phyloP scores from a whole-genome alignment of 1,140 invertebrate species.

The Drosophila azteca region DNA sequence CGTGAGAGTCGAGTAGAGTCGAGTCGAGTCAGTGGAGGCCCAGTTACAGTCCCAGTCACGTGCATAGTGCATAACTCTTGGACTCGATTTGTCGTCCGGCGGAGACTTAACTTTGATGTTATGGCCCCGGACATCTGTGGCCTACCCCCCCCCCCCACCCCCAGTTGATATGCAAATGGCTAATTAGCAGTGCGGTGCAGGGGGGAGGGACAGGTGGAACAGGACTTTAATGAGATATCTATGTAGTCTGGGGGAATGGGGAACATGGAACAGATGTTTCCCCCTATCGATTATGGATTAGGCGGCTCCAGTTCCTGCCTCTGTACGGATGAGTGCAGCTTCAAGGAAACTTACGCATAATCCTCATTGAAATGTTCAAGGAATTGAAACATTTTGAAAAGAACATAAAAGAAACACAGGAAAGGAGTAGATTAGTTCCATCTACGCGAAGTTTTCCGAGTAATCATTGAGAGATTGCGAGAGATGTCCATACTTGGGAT shows the following conservation, averaged over 20 bases:
- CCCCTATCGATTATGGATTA: constrained; percentile 41
- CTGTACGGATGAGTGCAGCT: not conserved
- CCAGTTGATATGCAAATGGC: constrained; percentile 51
- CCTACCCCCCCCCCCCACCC: constrained; percentile 4
- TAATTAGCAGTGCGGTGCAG: constrained; percentile 47
- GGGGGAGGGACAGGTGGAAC: constrained; percentile 19
- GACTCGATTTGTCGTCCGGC: constrained; percentile 21
- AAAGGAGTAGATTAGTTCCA: too few species aligned
- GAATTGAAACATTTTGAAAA: too few species aligned
- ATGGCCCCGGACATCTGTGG: constrained; percentile 55
- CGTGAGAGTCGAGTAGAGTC: not conserved
- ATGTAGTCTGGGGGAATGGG: constrained; percentile 12
- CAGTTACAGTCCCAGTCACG: constrained; percentile 56
- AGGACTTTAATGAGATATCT: constrained; percentile 40
- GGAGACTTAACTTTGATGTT: constrained; percentile 59
- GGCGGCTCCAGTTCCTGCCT: not conserved
- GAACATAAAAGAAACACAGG: too few species aligned
- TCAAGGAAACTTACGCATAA: too few species aligned
- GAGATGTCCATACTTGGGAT: too few species aligned
- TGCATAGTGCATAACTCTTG: constrained; percentile 69
- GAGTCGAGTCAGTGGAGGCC: not conserved
- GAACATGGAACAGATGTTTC: constrained; percentile 16
- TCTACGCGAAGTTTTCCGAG: too few species aligned
- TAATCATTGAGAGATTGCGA: too few species aligned
- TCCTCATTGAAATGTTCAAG: too few species aligned